phyloP scores from a whole-genome alignment of 2,113 vertebrate species.

The Pogonocichla stellata region DNA sequence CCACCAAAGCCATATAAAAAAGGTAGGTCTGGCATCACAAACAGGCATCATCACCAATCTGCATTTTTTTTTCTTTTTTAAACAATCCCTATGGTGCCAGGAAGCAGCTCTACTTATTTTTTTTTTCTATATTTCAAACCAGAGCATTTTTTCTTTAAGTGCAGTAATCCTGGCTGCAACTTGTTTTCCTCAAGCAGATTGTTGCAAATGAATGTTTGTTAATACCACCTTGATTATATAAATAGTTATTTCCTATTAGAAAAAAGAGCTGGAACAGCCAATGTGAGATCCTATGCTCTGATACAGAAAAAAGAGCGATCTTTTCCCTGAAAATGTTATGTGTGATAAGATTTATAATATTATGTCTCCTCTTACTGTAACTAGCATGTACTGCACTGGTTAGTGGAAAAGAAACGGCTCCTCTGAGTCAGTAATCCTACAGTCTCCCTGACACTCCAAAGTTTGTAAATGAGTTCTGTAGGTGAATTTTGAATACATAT shows the following conservation, averaged over 20 bases:
- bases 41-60: not conserved
- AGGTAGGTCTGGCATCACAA: slow-evolving; percentile 75
- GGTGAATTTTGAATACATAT: not conserved
- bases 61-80: not conserved
- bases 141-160: not conserved
- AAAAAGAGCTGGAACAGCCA: not conserved
- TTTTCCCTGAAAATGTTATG: not conserved
- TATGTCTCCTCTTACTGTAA: not conserved
- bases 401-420: not conserved
- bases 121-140: fast-evolving
- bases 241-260: not conserved
- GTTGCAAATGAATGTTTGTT: not conserved
- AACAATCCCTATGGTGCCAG: not conserved
- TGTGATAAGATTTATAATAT: not conserved
- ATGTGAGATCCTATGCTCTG: not conserved
- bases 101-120: not conserved
- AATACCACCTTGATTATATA: not conserved
- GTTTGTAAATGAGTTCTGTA: not conserved
- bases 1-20: slow-evolving; percentile 90
- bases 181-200: not conserved
- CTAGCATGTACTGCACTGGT: not conserved
- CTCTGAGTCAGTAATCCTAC: not conserved
- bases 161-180: not conserved
- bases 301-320: fast-evolving
- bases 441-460: not conserved